Conservation (phyloP, 2,888 invertebrate species). For the Lepidocyrtoides sp. region DNA sequence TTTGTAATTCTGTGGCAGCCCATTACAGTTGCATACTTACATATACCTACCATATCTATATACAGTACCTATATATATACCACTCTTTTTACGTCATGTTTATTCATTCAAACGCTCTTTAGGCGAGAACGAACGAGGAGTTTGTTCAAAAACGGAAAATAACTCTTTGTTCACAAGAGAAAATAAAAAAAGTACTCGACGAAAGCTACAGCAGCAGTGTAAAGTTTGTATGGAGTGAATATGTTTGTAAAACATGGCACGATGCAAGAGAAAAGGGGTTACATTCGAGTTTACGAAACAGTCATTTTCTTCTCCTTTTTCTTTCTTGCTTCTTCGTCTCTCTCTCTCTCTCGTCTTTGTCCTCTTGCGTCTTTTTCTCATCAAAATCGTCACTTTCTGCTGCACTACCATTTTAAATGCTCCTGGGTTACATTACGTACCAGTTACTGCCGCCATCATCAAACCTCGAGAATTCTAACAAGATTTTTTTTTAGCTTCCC, state of each 20-base stretch:
- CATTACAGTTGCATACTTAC: neutral
- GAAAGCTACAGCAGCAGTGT: neutral
- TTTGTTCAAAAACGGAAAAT: neutral
- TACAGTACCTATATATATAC: no score
- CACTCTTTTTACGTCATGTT: neutral
- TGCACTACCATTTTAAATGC: conserved; percentile 24
- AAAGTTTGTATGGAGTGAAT: neutral
- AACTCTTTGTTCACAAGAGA: neutral
- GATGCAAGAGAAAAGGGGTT: neutral
- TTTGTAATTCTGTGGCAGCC: conserved; percentile 10
- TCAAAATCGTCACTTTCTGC: conserved; percentile 45
- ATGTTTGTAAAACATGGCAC: conserved; percentile 29
- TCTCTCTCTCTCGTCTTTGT: conserved; percentile 18
- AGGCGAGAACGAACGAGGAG: neutral
- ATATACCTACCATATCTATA: no score
- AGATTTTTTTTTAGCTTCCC: neutral
- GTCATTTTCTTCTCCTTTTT: neutral
- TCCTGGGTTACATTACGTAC: conserved; percentile 65
- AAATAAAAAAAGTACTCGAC: neutral
- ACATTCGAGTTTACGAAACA: conserved; percentile 30
- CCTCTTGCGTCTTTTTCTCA: conserved; percentile 25
- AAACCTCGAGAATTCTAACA: neutral
- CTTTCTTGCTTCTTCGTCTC: conserved; percentile 3
- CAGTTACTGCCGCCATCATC: conserved; percentile 46
- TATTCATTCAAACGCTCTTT: conserved; percentile 10